These are phyloP conservation scores for Brachypterus glaber DNA, from an alignment of 2,888 invertebrate genomes.

Conservation along the genomic window DNA sequence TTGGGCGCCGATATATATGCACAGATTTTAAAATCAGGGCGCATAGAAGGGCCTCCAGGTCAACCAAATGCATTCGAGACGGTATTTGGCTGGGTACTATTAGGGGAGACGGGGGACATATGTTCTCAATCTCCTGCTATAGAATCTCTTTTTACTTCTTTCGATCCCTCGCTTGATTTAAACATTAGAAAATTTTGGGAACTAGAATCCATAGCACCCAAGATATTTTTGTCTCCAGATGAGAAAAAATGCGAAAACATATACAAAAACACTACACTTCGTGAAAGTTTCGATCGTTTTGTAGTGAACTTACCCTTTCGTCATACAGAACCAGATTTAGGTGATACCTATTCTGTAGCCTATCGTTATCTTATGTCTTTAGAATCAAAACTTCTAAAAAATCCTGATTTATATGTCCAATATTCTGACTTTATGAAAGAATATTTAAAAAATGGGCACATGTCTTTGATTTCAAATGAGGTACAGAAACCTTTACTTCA, in stretches of 20 bases:
- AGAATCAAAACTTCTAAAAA: conserved; percentile 7
- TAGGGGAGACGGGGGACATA: not conserved
- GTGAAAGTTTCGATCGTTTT: conserved; percentile 1
- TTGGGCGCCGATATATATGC: not conserved
- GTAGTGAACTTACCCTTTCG: conserved; percentile 6
- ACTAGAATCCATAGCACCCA: too few relatives aligned
- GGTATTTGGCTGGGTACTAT: too few relatives aligned
- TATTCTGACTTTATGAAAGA: conserved; percentile 11
- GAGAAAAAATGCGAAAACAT: conserved; percentile 1
- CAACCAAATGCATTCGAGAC: too few relatives aligned
- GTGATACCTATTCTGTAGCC: conserved; percentile 4
- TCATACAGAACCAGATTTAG: conserved; percentile 7
- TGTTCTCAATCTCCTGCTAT: not conserved
- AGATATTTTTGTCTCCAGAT: too few relatives aligned
- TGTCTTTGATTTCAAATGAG: conserved; percentile 3
- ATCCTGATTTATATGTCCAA: conserved; percentile 3
- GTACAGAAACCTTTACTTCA: not conserved
- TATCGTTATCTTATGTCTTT: conserved; percentile 5
- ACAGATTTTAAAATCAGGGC: not conserved
- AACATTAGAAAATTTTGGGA: conserved; percentile 10
- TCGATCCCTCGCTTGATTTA: conserved; percentile 3
- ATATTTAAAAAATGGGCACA: conserved; percentile 7
- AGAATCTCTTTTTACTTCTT: not conserved
- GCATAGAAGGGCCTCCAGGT: not conserved
- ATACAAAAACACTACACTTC: not conserved